Conservation (phyloP, 2,113 vertebrate genomes). For the Empidonax traillii region DNA sequence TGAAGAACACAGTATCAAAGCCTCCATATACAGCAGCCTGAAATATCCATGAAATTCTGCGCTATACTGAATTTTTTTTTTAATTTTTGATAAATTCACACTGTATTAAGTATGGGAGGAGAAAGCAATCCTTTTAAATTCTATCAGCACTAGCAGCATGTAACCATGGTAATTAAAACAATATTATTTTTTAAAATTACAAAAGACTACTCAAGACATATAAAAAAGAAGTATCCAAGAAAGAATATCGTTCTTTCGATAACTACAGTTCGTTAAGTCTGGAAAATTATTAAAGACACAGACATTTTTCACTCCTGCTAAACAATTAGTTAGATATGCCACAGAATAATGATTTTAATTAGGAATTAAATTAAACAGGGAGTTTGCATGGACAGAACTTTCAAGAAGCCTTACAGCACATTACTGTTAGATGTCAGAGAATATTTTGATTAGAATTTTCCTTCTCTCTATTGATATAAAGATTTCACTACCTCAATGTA, state of each 20-base stretch:
- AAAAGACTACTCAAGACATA: slow-evolving; percentile 34
- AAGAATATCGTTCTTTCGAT: slow-evolving; percentile 21
- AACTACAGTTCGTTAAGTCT: slow-evolving; percentile 11
- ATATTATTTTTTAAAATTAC: slow-evolving; percentile 25
- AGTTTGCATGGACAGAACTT: not conserved
- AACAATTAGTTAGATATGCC: not conserved
- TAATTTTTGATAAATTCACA: slow-evolving; percentile 29
- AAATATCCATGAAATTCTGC: not conserved
- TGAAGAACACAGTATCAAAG: not conserved
- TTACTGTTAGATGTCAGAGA: not conserved
- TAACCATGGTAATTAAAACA: slow-evolving; percentile 56
- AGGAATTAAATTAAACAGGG: slow-evolving; percentile 1
- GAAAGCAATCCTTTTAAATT: not conserved
- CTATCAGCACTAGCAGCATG: slow-evolving; percentile 11
- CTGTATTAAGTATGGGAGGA: slow-evolving; percentile 9
- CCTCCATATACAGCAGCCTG: not conserved
- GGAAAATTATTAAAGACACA: slow-evolving; percentile 44
- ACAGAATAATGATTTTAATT: slow-evolving; percentile 32
- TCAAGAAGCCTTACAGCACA: not conserved
- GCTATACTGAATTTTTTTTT: not conserved
- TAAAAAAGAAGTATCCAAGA: slow-evolving; percentile 28
- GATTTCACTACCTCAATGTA: not conserved
- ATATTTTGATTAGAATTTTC: not conserved
- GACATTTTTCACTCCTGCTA: slow-evolving; percentile 20
- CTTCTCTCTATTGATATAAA: not conserved